Conservation (phyloP, 2,797 vertebrate genomes). For the Triplophysa bombifrons region DNA sequence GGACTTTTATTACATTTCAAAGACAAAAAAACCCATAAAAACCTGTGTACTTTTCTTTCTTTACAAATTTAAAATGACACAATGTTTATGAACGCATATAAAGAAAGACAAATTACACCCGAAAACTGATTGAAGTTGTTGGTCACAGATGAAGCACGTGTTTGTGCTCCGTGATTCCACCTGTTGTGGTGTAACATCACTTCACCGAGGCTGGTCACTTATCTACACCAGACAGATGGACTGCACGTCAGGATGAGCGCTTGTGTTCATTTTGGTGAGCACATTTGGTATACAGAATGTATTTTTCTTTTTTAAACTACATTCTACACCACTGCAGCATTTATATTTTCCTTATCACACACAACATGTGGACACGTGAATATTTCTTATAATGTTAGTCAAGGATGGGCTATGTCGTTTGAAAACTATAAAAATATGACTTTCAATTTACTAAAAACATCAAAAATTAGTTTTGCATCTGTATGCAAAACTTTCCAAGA, state of each 20-base stretch:
- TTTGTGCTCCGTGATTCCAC: constrained; percentile 17
- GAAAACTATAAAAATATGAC: too few relatives aligned
- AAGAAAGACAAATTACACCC: not conserved
- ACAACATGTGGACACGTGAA: too few relatives aligned
- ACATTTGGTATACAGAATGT: not conserved
- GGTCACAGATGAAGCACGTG: not conserved
- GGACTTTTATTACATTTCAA: constrained; percentile 20
- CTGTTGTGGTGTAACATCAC: constrained; percentile 1
- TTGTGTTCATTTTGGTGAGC: constrained; percentile 13
- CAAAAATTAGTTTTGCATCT: too few relatives aligned
- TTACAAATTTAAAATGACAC: not conserved
- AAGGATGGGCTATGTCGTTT: too few relatives aligned
- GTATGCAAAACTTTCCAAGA: too few relatives aligned
- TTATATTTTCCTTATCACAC: too few relatives aligned
- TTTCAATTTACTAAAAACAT: too few relatives aligned
- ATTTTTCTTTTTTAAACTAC: not conserved
- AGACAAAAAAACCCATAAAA: not conserved
- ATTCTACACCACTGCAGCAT: not conserved
- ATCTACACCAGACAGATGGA: constrained; percentile 31
- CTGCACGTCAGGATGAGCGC: constrained; percentile 8
- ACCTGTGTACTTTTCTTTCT: not conserved
- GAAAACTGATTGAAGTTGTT: not conserved
- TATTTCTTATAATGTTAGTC: too few relatives aligned
- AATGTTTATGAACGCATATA: not conserved
- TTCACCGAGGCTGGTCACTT: constrained; percentile 28